phyloP scores from a whole-genome alignment of 1,140 invertebrate species.

The Cydia strobilella region DNA sequence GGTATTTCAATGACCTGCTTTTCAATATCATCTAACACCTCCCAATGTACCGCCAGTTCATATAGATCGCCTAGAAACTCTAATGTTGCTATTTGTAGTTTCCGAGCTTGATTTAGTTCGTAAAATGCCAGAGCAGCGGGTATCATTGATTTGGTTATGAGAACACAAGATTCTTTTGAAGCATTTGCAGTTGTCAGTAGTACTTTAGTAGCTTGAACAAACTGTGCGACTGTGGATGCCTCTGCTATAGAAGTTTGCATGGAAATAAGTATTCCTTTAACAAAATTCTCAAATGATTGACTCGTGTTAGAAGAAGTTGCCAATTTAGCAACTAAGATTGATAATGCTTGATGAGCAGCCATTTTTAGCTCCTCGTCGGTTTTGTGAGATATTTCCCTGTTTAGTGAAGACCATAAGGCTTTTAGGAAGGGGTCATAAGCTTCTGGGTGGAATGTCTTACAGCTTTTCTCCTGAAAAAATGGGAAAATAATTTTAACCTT shows the following conservation, averaged over 20 bases:
- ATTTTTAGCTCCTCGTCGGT: slow-evolving; percentile 72
- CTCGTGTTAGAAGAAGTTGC: slow-evolving; percentile 56
- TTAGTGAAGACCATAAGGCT: slow-evolving; percentile 66
- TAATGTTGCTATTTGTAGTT: slow-evolving; percentile 64
- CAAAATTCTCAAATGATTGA: slow-evolving; percentile 65
- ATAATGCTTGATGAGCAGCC: slow-evolving; percentile 63
- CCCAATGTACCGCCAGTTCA: slow-evolving; percentile 60
- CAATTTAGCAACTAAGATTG: slow-evolving; percentile 60
- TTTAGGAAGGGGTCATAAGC: slow-evolving; percentile 68
- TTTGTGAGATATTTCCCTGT: slow-evolving; percentile 71
- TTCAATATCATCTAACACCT: slow-evolving; percentile 48
- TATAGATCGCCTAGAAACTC: slow-evolving; percentile 67
- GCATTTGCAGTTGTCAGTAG: slow-evolving; percentile 80
- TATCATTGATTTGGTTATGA: slow-evolving; percentile 78
- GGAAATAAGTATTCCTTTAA: slow-evolving; percentile 69
- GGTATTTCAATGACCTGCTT: slow-evolving; percentile 57
- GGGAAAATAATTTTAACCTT: slow-evolving; percentile 2
- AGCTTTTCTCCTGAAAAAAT: slow-evolving; percentile 68
- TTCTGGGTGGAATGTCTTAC: slow-evolving; percentile 60
- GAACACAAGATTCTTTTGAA: slow-evolving; percentile 76
- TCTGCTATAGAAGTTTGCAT: slow-evolving; percentile 76
- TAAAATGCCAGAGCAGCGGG: slow-evolving; percentile 67
- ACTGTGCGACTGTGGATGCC: slow-evolving; percentile 75
- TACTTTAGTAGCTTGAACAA: slow-evolving; percentile 77
- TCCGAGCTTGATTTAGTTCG: slow-evolving; percentile 59